phyloP scores from a whole-genome alignment of 2,888 invertebrate species.

The Tenthredo scrophulariae region DNA sequence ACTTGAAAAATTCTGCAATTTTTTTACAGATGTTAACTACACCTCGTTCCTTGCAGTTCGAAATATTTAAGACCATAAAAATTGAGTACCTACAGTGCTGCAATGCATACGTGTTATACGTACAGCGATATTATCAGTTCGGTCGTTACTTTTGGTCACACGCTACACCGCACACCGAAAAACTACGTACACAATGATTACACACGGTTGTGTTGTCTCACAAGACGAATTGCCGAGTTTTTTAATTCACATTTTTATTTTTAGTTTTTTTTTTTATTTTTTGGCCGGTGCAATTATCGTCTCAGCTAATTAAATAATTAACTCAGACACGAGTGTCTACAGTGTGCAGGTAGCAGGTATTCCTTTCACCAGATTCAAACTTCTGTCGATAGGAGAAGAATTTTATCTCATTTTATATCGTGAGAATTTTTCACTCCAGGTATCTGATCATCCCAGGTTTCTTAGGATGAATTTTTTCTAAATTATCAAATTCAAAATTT shows the following conservation, averaged over 20 bases:
- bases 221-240: not conserved
- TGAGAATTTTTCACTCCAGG: not conserved
- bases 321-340: not conserved
- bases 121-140: not conserved
- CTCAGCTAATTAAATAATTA: slow-evolving; percentile 34
- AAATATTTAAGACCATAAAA: not conserved
- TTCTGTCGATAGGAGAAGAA: not conserved
- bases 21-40: not conserved
- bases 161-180: not conserved
- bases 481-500: not conserved
- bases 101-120: not conserved
- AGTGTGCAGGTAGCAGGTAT: not conserved
- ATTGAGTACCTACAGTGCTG: not conserved
- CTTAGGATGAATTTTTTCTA: not conserved
- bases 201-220: not conserved
- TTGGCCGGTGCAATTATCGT: not conserved
- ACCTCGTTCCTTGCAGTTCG: not conserved
- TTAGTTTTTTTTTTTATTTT: not conserved
- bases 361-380: not conserved
- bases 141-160: slow-evolving; percentile 22
- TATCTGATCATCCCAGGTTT: not conserved
- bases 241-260: not conserved
- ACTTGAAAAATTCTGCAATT: not conserved
- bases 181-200: not conserved
- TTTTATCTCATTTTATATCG: not conserved